Conservation (phyloP, 2,797 vertebrate species). For the Sebastes matsubarae region DNA sequence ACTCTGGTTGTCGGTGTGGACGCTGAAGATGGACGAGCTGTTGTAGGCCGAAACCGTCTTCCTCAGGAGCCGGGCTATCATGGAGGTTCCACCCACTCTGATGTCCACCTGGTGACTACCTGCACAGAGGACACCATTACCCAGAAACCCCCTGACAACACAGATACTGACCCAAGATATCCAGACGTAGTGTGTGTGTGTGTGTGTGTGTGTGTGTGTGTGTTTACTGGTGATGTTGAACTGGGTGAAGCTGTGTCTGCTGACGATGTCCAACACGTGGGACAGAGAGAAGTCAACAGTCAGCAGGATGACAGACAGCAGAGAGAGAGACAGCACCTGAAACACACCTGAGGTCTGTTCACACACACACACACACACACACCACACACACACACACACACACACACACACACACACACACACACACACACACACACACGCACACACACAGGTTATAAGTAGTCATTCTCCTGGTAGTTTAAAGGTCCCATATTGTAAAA, state of each 20-base stretch:
- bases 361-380: neutral
- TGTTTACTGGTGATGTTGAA: slow-evolving; percentile 86
- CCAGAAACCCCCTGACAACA: neutral
- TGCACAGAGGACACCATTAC: slow-evolving; percentile 48
- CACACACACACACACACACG: too few species aligned
- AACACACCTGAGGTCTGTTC: slow-evolving; percentile 79
- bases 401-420: too few species aligned
- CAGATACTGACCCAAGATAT: neutral
- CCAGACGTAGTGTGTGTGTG: slow-evolving; percentile 31
- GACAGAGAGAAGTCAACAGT: slow-evolving; percentile 82
- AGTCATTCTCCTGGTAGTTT: too few species aligned
- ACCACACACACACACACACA: neutral
- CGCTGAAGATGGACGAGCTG: slow-evolving; percentile 67
- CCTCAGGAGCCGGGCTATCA: slow-evolving; percentile 87
- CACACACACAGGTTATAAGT: too few species aligned
- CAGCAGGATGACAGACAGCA: slow-evolving; percentile 79
- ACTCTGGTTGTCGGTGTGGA: slow-evolving; percentile 84
- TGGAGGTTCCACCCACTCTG: slow-evolving; percentile 82
- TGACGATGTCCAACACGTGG: slow-evolving; percentile 83
- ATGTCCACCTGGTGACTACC: slow-evolving; percentile 85
- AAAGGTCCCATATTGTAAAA: too few species aligned
- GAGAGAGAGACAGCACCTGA: slow-evolving; percentile 73
- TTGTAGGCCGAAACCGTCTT: slow-evolving; percentile 87
- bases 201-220: slow-evolving; percentile 70
- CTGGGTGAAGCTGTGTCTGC: slow-evolving; percentile 82